Conservation (phyloP, 2,113 vertebrate genomes). For the Elephantulus edwardii region DNA sequence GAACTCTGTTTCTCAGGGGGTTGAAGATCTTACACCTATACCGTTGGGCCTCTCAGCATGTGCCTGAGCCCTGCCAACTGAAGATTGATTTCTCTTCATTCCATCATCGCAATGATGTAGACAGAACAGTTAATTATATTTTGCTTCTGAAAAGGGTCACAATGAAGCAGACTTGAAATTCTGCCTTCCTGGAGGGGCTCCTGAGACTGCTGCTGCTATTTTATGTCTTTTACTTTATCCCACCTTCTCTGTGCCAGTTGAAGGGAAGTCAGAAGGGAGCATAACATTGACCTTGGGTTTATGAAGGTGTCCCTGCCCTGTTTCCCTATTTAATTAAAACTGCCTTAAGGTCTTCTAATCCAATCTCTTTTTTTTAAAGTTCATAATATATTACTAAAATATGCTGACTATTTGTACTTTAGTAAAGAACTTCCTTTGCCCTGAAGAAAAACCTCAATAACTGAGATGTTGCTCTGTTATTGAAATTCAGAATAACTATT, state of each 20-base stretch:
- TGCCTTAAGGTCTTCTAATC: slow-evolving; percentile 83
- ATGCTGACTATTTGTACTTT: slow-evolving; percentile 77
- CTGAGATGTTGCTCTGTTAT: background rate
- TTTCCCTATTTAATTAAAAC: slow-evolving; percentile 86
- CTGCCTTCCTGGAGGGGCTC: slow-evolving; percentile 25
- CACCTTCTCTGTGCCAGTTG: slow-evolving; percentile 63
- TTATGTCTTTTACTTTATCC: slow-evolving; percentile 67
- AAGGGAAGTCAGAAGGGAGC: slow-evolving; percentile 24
- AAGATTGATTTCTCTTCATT: slow-evolving; percentile 52
- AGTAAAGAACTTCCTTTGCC: slow-evolving; percentile 67
- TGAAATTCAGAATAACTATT: slow-evolving; percentile 1
- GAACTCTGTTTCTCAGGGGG: background rate
- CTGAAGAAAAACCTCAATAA: slow-evolving; percentile 39
- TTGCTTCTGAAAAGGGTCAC: slow-evolving; percentile 51
- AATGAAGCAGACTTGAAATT: slow-evolving; percentile 68
- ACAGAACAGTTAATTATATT: slow-evolving; percentile 68
- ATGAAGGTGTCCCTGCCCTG: slow-evolving; percentile 68
- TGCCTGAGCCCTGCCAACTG: slow-evolving; percentile 25
- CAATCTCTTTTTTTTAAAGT: slow-evolving; percentile 63
- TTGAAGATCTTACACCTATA: background rate
- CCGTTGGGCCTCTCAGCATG: slow-evolving; percentile 6
- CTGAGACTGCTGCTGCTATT: background rate
- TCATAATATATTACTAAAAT: slow-evolving; percentile 77
- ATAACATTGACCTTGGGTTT: slow-evolving; percentile 76
- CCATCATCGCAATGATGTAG: slow-evolving; percentile 41